Conservation (phyloP, 1,140 invertebrate species). For the Epicauta chinensis region DNA sequence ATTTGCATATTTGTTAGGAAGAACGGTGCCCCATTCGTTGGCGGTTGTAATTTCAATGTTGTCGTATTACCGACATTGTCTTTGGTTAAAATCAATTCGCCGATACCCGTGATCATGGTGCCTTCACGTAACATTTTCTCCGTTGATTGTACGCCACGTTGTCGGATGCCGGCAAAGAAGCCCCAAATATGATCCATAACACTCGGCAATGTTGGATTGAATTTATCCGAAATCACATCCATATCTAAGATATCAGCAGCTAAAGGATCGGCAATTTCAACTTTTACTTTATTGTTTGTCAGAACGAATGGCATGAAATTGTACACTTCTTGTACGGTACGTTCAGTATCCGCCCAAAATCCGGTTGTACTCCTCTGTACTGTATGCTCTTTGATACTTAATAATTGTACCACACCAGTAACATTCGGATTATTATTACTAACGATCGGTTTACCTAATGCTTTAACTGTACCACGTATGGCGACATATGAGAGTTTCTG, state of each 20-base stretch:
- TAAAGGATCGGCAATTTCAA: slow-evolving; percentile 67
- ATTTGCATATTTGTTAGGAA: slow-evolving; percentile 58
- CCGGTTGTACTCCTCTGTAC: slow-evolving; percentile 66
- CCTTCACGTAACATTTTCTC: slow-evolving; percentile 72
- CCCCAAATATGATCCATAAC: slow-evolving; percentile 73
- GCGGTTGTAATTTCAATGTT: slow-evolving; percentile 57
- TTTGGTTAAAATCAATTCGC: slow-evolving; percentile 54
- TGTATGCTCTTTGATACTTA: slow-evolving; percentile 69
- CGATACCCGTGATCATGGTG: slow-evolving; percentile 67
- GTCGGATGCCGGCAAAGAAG: slow-evolving; percentile 66
- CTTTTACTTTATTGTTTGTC: slow-evolving; percentile 51
- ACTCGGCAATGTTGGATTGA: slow-evolving; percentile 62
- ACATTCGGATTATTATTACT: slow-evolving; percentile 62
- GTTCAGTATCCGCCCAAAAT: slow-evolving; percentile 72
- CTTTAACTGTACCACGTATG: slow-evolving; percentile 62
- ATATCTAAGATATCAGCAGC: slow-evolving; percentile 68
- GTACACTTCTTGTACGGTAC: slow-evolving; percentile 64
- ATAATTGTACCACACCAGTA: slow-evolving; percentile 64
- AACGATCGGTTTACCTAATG: slow-evolving; percentile 62
- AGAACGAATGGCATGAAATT: slow-evolving; percentile 70
- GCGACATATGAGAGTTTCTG: slow-evolving; percentile 64
- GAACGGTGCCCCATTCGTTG: slow-evolving; percentile 59
- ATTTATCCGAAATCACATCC: slow-evolving; percentile 69
- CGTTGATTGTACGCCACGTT: slow-evolving; percentile 69
- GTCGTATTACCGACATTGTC: slow-evolving; percentile 38